Evolutionary conservation across 2,888 invertebrate genomes (phyloP), one percentile per base, ranked within the genome.

Genomic region (Ethmia dodecea): DNA sequence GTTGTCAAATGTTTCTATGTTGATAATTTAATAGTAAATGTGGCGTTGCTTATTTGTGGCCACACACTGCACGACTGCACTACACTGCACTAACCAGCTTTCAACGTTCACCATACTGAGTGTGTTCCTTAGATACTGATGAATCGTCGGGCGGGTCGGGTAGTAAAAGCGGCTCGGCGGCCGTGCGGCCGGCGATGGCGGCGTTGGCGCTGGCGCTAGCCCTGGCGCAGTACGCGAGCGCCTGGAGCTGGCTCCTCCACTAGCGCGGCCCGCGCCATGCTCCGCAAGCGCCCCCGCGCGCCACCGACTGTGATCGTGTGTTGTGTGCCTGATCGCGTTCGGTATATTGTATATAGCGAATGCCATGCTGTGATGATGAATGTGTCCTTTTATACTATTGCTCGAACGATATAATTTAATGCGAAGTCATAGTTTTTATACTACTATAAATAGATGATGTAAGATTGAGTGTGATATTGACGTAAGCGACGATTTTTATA

Each of bases 341-440:
- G 68, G 56, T 76, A 72, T 74, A 71, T 72, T 73, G 77, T 80
- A 69, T 76, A 77, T 73, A 77, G 71, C 70, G 78, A 73, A 76
- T 67, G 78, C 64, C 51, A 52, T 63, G 55, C 67, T 76, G 81
- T 79, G 77, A 75, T 79, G 71, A 70, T 59, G 69, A 73, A 65
- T 76, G 75, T 61, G 62, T 62, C 64, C 66, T 78, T 47, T 79
- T 78, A 71, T 80, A 80, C 69, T 65, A 63, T 65, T 71, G 71
- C 57, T 67, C 72, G 80, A 77, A 80, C 73, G 63, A 75, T 84
- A n/a, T n/a, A 71, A 83, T 83, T 84, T 84, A 86, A 81, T 75
- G 66, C 58, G 70, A 83, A 86, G 84, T 86, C 84, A 86, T 84
- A 86, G 84, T 86, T 86, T 86, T 86, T 86, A 86, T 86, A 84